A percentile compares a stretch with the other conserved stretches of the same genome.
Evolutionary conservation across 2,113 vertebrate genomes (phyloP).

Genomic region (Chroicocephalus ridibundus): DNA sequence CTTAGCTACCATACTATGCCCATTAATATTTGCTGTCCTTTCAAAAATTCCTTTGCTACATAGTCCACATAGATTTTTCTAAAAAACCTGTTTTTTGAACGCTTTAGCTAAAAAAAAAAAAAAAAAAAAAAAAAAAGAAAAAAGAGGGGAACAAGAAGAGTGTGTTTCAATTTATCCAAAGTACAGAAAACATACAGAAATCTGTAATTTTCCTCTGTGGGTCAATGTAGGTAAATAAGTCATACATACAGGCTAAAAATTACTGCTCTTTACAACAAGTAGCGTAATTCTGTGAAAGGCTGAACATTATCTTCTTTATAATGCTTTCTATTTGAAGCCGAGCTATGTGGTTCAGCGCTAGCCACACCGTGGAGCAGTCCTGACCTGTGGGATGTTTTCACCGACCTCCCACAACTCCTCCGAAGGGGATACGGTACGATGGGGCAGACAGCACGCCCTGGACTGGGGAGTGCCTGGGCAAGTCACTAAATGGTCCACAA

Average conservation of each 20-base stretch:
- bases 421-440: fast-evolving
- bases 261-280: background rate
- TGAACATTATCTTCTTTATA: background rate
- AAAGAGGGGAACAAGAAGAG: no score
- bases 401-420: background rate
- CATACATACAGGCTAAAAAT: background rate
- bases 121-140: no score
- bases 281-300: background rate
- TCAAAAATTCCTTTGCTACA: background rate
- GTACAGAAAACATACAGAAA: background rate
- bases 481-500: background rate
- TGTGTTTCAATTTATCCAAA: background rate
- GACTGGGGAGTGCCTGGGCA: background rate
- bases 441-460: background rate
- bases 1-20: background rate
- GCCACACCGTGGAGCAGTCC: background rate
- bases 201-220: background rate
- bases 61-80: background rate
- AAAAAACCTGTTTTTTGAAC: background rate
- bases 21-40: background rate
- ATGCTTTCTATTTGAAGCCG: background rate
- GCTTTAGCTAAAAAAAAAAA: background rate
- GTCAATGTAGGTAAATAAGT: background rate
- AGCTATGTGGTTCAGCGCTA: background rate
- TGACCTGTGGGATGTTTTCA: background rate